phyloP scores from a whole-genome alignment of 1,140 invertebrate genomes.

The Daktulosphaira vitifoliae region DNA sequence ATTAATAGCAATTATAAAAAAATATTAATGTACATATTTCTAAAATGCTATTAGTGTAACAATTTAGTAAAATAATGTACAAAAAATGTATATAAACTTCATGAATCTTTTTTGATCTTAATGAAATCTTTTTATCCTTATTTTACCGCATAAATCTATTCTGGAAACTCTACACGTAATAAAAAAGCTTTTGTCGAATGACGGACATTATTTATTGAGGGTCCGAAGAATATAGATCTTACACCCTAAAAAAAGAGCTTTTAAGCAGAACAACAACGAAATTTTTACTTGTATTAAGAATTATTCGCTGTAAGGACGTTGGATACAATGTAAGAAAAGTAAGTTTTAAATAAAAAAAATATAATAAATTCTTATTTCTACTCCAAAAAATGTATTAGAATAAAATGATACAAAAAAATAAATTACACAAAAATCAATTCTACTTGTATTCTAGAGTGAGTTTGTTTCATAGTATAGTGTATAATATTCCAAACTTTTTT shows the following conservation, averaged over 20 bases:
- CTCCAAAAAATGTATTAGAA: too few relatives aligned
- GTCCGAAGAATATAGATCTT: conserved; percentile 32
- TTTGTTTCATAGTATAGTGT: too few relatives aligned
- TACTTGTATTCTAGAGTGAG: too few relatives aligned
- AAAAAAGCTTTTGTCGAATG: conserved; percentile 31
- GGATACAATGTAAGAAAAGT: background rate
- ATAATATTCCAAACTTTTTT: too few relatives aligned
- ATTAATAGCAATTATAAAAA: too few relatives aligned
- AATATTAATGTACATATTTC: too few relatives aligned
- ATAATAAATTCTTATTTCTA: conserved; percentile 21
- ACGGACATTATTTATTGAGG: conserved; percentile 28
- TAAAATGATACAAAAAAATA: too few relatives aligned
- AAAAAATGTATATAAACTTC: too few relatives aligned
- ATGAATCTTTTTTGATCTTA: conserved; percentile 17
- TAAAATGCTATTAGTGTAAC: too few relatives aligned
- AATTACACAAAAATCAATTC: too few relatives aligned
- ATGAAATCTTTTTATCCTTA: conserved; percentile 14
- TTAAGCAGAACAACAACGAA: conserved; percentile 6
- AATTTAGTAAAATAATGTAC: too few relatives aligned
- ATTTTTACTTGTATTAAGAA: conserved; percentile 10
- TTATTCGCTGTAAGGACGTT: conserved; percentile 22
- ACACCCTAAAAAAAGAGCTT: conserved; percentile 28
- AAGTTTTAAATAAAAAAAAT: conserved; percentile 14
- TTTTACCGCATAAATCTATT: conserved; percentile 23
- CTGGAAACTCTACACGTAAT: conserved; percentile 1